These are phyloP conservation scores for Pollachius pollachius DNA, from an alignment of 2,113 vertebrate species.

Conservation along the genomic window DNA sequence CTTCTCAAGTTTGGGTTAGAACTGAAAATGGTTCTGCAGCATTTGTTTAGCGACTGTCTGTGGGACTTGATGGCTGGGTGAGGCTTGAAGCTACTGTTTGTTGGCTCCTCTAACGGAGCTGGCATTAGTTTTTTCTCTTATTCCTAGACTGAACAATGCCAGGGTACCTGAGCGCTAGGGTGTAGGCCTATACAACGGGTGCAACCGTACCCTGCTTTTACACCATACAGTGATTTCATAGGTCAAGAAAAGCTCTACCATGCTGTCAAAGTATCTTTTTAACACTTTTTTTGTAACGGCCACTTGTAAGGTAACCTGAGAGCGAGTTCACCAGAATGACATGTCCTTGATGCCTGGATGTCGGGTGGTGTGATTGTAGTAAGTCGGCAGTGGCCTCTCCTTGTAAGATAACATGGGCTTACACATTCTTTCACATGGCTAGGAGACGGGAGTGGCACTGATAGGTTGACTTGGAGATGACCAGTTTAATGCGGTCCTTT, in stretches of 20 bases:
- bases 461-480: not conserved
- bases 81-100: not conserved
- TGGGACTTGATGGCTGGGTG: not conserved
- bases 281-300: no score
- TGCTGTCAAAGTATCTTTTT: no score
- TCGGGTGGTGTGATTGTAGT: slow-evolving; percentile 7
- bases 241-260: no score
- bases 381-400: not conserved
- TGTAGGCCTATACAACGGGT: no score
- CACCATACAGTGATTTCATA: no score
- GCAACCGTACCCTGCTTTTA: no score
- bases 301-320: slow-evolving; percentile 1
- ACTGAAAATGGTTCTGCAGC: not conserved
- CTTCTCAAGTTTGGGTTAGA: not conserved
- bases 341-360: slow-evolving; percentile 14
- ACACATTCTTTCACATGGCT: not conserved
- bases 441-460: no score
- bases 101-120: not conserved
- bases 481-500: not conserved
- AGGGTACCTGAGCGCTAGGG: not conserved
- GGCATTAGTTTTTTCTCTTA: not conserved
- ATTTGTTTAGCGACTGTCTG: not conserved
- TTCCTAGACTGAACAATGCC: not conserved
- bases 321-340: slow-evolving; percentile 11
- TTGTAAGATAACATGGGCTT: slow-evolving; percentile 15